Evolutionary conservation across 2,113 vertebrate genomes (phyloP), one percentile per base, ranked within the genome.

Genomic region (Seriola rivoliana): DNA sequence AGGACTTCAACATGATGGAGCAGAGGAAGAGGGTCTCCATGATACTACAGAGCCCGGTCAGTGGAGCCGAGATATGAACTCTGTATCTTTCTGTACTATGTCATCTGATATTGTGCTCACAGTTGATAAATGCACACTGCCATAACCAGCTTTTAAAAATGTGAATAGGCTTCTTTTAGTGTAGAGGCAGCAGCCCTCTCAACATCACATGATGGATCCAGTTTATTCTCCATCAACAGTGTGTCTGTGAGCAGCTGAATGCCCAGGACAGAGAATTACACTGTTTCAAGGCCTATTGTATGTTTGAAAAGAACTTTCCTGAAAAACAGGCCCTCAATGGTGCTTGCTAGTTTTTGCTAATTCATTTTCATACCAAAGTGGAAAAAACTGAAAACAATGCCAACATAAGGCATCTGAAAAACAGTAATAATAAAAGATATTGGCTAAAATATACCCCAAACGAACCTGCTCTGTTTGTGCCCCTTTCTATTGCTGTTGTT

Each of bases 1-100:
- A 99, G 91, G 98, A 99, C 93, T 99, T 99, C 91, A 99, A 99
- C 88, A 99, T 99, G 98, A 99, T 99, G 98, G 98, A 99, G 85
- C 98, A 99, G 81, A 97, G 96, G 89, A 99, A 99, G 92, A 95
- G 98, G 78, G 98, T 99, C n/a, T 99, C 98, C 89, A 99, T 99
- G 98, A 99, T 99, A 52, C 96, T 99, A 54, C 98, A 99, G 76
- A 99, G 98, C 68, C 98, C 98, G 4, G 98, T 99, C 93, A 97
- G 96, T 88, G 60, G 10, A 1, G 8, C 38, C 1, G 38, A 38
- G 38, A 38, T 38, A 38, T 38, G 5, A 38, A 29, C 29, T 29
- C 29, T 29, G 29, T 29, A 29, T 29, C 29, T 29, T 29, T 29
- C 29, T 29, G 29, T 29, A 29, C 29, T 29, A 29, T 29, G 29